Evolutionary conservation across 2,888 invertebrate genomes (phyloP).

Genomic region (Lasioglossum figueresi): DNA sequence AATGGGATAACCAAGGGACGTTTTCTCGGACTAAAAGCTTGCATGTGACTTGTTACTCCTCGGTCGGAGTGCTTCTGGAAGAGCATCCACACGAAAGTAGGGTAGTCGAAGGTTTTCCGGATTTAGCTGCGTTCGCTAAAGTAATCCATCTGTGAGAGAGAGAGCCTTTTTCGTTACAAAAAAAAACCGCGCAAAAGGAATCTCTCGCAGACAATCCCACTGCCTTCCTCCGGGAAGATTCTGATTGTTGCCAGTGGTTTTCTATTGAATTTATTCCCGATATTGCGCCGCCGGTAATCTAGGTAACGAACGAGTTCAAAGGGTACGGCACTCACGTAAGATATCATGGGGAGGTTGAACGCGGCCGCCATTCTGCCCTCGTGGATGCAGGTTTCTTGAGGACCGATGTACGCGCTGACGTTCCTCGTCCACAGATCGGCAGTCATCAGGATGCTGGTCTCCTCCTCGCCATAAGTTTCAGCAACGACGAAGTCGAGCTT

Average conservation of each 20-base stretch:
- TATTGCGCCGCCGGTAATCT: neutral
- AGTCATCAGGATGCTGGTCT: constrained; percentile 93
- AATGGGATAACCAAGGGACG: neutral
- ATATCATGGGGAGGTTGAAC: constrained; percentile 97
- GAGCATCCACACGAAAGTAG: neutral
- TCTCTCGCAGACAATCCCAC: neutral
- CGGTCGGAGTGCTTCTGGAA: constrained; percentile 21
- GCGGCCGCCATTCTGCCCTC: constrained; percentile 97
- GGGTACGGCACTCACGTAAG: constrained; percentile 90
- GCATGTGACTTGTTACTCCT: constrained; percentile 38
- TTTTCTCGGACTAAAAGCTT: constrained; percentile 25
- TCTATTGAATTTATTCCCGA: neutral
- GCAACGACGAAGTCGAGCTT: constrained; percentile 92
- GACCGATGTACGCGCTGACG: constrained; percentile 95
- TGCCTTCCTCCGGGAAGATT: neutral
- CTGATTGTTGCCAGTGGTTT: neutral
- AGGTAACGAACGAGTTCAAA: neutral
- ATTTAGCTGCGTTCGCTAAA: neutral
- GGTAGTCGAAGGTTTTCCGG: neutral
- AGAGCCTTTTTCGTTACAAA: constrained; percentile 15
- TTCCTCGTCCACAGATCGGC: constrained; percentile 93
- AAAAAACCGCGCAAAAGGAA: neutral
- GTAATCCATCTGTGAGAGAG: constrained; percentile 20
- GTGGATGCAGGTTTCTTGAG: constrained; percentile 95
- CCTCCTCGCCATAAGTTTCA: constrained; percentile 96